These are phyloP conservation scores for Drosophila mauritiana DNA, from an alignment of 1,140 invertebrate species.

Conservation along the genomic window DNA sequence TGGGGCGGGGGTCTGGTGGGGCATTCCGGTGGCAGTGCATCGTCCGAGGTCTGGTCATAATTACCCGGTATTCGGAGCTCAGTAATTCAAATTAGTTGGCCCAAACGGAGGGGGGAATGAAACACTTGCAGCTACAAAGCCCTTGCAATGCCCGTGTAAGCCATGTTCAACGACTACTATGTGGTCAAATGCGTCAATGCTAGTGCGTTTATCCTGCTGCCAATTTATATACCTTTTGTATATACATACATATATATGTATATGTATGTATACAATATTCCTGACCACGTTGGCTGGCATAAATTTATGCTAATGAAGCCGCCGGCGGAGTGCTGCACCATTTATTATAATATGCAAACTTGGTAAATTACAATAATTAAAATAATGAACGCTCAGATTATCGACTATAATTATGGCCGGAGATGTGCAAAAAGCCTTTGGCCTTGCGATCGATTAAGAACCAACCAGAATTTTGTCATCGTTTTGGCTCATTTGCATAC, in stretches of 20 bases:
- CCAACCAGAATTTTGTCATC: slow-evolving; percentile 36
- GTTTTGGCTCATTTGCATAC: slow-evolving; percentile 34
- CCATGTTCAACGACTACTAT: slow-evolving; percentile 41
- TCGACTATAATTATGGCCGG: slow-evolving; percentile 72
- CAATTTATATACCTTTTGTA: slow-evolving; percentile 11
- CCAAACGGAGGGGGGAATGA: background rate
- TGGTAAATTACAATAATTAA: slow-evolving; percentile 81
- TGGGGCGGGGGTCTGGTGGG: too few species aligned
- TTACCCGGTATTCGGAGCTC: slow-evolving; percentile 54
- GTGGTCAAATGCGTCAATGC: slow-evolving; percentile 46
- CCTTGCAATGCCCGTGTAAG: slow-evolving; percentile 21
- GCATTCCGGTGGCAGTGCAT: slow-evolving; percentile 20
- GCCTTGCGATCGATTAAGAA: slow-evolving; percentile 20
- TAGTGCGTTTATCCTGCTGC: slow-evolving; percentile 34
- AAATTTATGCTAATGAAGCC: slow-evolving; percentile 68
- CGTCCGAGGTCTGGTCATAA: slow-evolving; percentile 57
- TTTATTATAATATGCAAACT: slow-evolving; percentile 83
- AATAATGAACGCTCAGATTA: slow-evolving; percentile 80
- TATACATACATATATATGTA: slow-evolving; percentile 6
- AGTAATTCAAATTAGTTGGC: slow-evolving; percentile 79
- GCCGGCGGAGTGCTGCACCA: slow-evolving; percentile 53
- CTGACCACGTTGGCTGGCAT: slow-evolving; percentile 31
- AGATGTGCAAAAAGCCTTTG: slow-evolving; percentile 50
- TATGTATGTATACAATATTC: background rate
- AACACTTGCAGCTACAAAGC: slow-evolving; percentile 13